These are phyloP conservation scores for Tetheella fluctuosa DNA, from an alignment of 2,888 invertebrate species.

Conservation along the genomic window DNA sequence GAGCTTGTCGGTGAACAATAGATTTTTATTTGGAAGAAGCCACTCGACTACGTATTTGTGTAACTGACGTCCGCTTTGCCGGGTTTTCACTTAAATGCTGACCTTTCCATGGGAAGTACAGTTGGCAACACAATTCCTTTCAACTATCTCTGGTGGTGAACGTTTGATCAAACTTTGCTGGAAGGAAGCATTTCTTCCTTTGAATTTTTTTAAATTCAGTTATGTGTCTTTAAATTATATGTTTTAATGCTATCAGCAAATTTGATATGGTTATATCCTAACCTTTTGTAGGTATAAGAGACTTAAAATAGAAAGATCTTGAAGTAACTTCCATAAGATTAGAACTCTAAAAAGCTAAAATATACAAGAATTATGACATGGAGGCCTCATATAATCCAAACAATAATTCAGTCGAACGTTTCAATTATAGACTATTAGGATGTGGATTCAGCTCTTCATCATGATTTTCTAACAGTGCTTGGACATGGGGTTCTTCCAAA, in stretches of 20 bases:
- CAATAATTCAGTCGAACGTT: too few relatives aligned
- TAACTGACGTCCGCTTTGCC: constrained; percentile 63
- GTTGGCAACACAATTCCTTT: constrained; percentile 29
- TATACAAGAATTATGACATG: too few relatives aligned
- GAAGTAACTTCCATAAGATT: too few relatives aligned
- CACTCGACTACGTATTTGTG: constrained; percentile 63
- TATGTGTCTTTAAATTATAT: neutral
- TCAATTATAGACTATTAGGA: too few relatives aligned
- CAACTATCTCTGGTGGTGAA: neutral
- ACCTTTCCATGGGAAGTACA: constrained; percentile 38
- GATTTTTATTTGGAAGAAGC: constrained; percentile 73
- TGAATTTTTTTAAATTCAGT: neutral
- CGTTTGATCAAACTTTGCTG: neutral
- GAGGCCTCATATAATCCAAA: too few relatives aligned
- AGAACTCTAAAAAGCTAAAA: too few relatives aligned
- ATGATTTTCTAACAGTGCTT: too few relatives aligned
- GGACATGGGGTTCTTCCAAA: too few relatives aligned
- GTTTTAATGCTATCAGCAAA: neutral
- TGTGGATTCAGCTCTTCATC: too few relatives aligned
- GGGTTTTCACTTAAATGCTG: constrained; percentile 54
- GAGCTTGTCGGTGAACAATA: constrained; percentile 60
- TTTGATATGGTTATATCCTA: too few relatives aligned
- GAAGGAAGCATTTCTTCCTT: neutral
- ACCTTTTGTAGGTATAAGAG: too few relatives aligned
- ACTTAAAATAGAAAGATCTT: too few relatives aligned